These are phyloP conservation scores for Halcyon malimbica DNA, from an alignment of 2,113 vertebrate species.

Conservation along the genomic window DNA sequence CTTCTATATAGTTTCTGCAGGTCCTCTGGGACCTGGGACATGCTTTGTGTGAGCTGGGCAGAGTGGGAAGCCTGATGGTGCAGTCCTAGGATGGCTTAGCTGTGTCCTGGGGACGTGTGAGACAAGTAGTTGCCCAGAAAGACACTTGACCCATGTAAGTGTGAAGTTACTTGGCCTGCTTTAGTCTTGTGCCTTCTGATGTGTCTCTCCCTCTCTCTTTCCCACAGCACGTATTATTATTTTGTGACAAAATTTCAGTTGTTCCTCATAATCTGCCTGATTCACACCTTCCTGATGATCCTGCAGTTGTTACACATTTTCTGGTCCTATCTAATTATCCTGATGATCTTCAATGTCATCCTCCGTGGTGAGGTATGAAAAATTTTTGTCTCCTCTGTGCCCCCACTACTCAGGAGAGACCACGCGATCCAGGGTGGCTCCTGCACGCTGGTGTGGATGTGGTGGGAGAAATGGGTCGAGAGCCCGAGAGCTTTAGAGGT, in stretches of 20 bases:
- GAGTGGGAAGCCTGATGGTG: not conserved
- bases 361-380: conserved; percentile 73
- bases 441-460: not conserved
- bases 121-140: not conserved
- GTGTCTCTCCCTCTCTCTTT: not conserved
- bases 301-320: conserved; percentile 83
- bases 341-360: conserved; percentile 78
- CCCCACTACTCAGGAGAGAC: not conserved
- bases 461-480: not conserved
- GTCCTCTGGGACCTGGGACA: not conserved
- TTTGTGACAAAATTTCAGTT: conserved; percentile 73
- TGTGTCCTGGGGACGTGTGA: not conserved
- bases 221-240: conserved; percentile 68
- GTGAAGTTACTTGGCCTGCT: not conserved
- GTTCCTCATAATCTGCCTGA: conserved; percentile 79
- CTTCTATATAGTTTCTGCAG: not conserved
- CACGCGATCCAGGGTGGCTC: not conserved
- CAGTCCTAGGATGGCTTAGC: not conserved
- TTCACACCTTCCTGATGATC: conserved; percentile 77
- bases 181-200: not conserved
- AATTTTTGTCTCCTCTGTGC: not conserved
- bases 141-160: not conserved
- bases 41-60: not conserved
- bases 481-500: not conserved
- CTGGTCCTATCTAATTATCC: conserved; percentile 82